phyloP scores from a whole-genome alignment of 2,113 vertebrate genomes.

The Caretta caretta region DNA sequence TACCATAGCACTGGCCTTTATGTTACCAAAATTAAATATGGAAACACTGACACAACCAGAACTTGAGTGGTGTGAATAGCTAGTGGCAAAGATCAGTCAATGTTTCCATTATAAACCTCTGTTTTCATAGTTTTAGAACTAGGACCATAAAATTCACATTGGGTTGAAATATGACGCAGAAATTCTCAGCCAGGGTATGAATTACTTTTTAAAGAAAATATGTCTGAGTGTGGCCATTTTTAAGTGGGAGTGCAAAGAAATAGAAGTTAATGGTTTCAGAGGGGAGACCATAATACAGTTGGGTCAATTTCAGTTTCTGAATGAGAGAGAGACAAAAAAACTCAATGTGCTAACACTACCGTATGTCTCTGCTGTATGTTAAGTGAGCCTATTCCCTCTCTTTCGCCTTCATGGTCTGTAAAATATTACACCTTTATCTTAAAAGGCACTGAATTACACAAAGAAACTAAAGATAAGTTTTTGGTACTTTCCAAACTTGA shows the following conservation, averaged over 20 bases:
- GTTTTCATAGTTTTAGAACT: background rate
- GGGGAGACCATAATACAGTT: background rate
- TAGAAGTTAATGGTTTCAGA: background rate
- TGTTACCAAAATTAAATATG: background rate
- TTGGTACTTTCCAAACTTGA: conserved; percentile 85
- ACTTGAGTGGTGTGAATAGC: rapidly evolving
- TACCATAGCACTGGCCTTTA: background rate
- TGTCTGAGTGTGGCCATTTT: background rate
- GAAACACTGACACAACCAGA: background rate
- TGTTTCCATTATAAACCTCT: background rate
- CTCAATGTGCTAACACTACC: background rate
- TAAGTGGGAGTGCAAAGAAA: background rate
- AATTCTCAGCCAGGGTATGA: background rate
- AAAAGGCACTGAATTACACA: conserved; percentile 72
- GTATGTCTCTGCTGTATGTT: background rate
- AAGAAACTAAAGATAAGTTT: conserved; percentile 76
- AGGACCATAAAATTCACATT: background rate
- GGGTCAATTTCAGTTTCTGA: background rate
- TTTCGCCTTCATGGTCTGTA: background rate
- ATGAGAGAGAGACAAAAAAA: background rate
- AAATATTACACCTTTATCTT: conserved; percentile 60
- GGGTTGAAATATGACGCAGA: background rate
- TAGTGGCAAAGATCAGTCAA: background rate
- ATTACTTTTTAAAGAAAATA: background rate
- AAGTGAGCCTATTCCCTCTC: background rate